Percentiles rank a stretch among this genome's conserved stretches.
phyloP scores from a whole-genome alignment of 1,140 invertebrate species.

The Drosophila sturtevanti region DNA sequence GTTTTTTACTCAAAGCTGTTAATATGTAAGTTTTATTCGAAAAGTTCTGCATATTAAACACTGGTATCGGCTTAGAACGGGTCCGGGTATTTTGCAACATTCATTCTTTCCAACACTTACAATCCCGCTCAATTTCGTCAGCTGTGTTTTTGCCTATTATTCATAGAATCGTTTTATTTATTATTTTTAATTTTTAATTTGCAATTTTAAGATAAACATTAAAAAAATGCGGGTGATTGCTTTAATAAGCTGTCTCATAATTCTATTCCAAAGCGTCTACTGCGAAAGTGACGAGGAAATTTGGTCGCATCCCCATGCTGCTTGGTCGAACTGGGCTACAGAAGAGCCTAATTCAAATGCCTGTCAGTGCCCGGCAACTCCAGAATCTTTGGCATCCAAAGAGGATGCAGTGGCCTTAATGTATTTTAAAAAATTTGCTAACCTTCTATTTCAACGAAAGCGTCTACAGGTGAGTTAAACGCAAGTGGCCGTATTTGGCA shows the following conservation, averaged over 20 bases:
- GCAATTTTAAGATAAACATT: neutral
- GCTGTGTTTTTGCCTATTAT: neutral
- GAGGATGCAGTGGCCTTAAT: constrained; percentile 57
- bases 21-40: too few relatives aligned
- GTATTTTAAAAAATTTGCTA: constrained; percentile 72
- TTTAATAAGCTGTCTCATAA: constrained; percentile 40
- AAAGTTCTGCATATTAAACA: too few relatives aligned
- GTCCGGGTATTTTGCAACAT: neutral
- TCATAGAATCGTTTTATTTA: neutral
- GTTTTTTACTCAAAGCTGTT: too few relatives aligned
- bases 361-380: constrained; percentile 22
- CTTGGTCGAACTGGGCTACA: constrained; percentile 48
- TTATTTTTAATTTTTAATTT: constrained; percentile 1
- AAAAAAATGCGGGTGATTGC: constrained; percentile 40
- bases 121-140: neutral
- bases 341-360: constrained; percentile 14
- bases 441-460: constrained; percentile 55
- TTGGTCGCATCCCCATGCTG: constrained; percentile 60
- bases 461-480: constrained; percentile 50
- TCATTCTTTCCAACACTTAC: neutral
- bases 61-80: too few relatives aligned
- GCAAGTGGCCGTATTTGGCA: neutral
- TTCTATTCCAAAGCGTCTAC: constrained; percentile 51
- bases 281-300: constrained; percentile 38
- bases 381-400: constrained; percentile 22